Evolutionary conservation across 2,113 vertebrate species (phyloP), one percentile per base, ranked within the genome.

Genomic region (Promerops cafer): DNA sequence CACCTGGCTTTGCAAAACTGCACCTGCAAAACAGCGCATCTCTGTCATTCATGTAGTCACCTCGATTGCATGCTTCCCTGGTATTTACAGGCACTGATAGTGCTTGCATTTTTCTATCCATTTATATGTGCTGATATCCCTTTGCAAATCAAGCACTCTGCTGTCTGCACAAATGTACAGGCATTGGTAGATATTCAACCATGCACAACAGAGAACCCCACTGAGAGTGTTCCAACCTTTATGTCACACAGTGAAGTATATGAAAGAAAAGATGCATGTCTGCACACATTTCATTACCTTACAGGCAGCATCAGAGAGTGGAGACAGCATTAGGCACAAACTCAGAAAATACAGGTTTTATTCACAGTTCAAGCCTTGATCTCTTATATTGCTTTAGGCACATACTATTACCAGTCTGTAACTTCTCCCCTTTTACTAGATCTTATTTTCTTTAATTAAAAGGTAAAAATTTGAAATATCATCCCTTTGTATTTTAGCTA

Each of bases 1-100:
- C 87, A 97, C 91, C 93, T 93, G 94, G 77, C 40, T 92, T 93
- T 97, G 84, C 83, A 76, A 77, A 95, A 85, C 79, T 86, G 93
- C 88, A 94, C 89, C 90, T 91, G 80, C 68, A 53, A 40, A 94
- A 53, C n/a, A 65, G 64, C 64, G 35, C 16, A 65, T 77, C 53
- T 83, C 4, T 92, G 75, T 79, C 69, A 50, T 83, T 86, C 86
- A 59, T 78, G 72, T 39, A 95, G 74, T 91, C 86, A 87, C 47
- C 72, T 78, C 2, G 0, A 53, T 5, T 89, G 60, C 88, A 87
- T 8, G 8, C 49, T 70, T 90, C 52, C 49, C 47, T 66, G 31
- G 23, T 68, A 78, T 90, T 95, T 86, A 84, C 65, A 92, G 71
- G 28, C 40, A 19, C 60, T 75, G 92, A 81, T 72, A 90, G 52